Evolutionary conservation across 2,888 invertebrate species (phyloP), one percentile per base, ranked within the genome.

Genomic region (Sicus ferrugineus): DNA sequence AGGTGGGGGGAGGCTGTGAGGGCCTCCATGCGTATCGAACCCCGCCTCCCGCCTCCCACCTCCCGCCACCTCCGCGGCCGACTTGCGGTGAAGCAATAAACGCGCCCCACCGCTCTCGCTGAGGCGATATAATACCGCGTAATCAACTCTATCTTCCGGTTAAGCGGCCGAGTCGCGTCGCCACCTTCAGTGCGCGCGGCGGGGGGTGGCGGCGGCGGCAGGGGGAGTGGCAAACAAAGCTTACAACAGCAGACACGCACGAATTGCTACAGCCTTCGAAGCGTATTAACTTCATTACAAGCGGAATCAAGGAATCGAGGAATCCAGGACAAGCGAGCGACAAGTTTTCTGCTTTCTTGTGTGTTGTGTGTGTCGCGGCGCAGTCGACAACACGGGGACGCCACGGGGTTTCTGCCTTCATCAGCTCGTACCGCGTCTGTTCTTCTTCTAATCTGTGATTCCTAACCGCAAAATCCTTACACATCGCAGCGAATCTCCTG

Each of bases 61-160:
- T 26, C 11, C 52, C 14, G 30, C n/a, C 14, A 11, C 30, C 16
- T 2, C 28, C n/a, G 26, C 5, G 9, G 26, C 3, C 21, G 26
- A 6, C 6, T 26, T 28, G 56, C 2, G 3, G 56, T 56, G 23
- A 48, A 63, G 30, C 46, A 66, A 66, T 66, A n/a, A n/a, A n/a
- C 56, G 21, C 16, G 65, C 21, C 16, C 54, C 54, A 65, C 26
- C 19, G 21, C 78, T 79, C 80, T 73, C 75, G 77, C 74, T 71
- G 75, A 75, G 72, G 73, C 74, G 69, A 67, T 75, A 75, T 73
- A 72, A 67, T 71, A 68, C 73, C 64, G n/a, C n/a, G 67, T 77
- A 79, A 79, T 80, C 79, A 80, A 74, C 65, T 67, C 71, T 21
- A n/a, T 59, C 58, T 67, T 67, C 59, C 67, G 67, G 56, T 66